These are phyloP conservation scores for Calameuta idolon DNA, from an alignment of 2,888 invertebrate genomes.

Conservation along the genomic window DNA sequence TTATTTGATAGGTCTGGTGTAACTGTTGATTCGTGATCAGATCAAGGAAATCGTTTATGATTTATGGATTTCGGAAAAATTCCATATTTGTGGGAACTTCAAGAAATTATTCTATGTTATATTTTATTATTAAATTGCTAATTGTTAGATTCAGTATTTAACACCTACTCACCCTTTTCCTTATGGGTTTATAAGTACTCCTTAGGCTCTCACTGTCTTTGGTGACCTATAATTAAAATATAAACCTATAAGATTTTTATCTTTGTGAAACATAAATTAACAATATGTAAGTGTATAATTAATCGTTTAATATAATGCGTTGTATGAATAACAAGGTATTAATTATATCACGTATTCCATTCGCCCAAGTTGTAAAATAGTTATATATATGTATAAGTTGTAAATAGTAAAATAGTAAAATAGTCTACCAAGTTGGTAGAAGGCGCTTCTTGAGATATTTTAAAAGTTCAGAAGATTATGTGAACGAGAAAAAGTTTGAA, in stretches of 20 bases:
- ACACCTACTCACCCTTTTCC: constrained; percentile 50
- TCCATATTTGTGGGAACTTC: neutral
- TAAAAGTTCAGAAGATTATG: neutral
- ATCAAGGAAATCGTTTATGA: neutral
- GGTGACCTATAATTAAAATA: constrained; percentile 30
- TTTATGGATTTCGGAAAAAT: neutral
- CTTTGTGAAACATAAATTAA: neutral
- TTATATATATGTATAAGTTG: no score
- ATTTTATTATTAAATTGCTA: neutral
- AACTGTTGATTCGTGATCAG: neutral
- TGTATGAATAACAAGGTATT: neutral
- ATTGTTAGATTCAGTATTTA: neutral
- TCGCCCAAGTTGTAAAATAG: neutral
- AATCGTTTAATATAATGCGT: neutral
- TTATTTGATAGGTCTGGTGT: neutral
- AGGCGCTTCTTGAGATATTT: neutral
- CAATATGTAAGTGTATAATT: neutral
- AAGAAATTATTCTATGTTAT: neutral
- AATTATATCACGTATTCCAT: neutral
- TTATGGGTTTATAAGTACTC: constrained; percentile 35
- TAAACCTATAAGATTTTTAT: neutral
- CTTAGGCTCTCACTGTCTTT: constrained; percentile 31
- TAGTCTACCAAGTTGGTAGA: no score
- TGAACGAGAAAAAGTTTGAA: neutral
- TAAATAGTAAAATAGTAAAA: no score